Percentiles rank a stretch among this genome's conserved stretches.
phyloP scores from a whole-genome alignment of 1,140 invertebrate species.

The Ceratitis capitata region DNA sequence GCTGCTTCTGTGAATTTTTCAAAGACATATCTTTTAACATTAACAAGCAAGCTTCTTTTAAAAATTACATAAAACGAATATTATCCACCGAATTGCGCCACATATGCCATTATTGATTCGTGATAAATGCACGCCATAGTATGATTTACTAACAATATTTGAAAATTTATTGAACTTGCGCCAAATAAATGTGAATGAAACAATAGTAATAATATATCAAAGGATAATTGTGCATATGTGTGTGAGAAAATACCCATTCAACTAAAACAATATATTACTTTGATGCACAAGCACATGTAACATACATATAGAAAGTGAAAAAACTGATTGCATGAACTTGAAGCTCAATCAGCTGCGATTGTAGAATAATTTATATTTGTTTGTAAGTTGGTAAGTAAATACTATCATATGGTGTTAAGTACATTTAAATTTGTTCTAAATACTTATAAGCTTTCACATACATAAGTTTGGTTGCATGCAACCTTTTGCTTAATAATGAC shows the following conservation, averaged over 20 bases:
- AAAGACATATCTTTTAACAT: too few relatives aligned
- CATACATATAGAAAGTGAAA: background rate
- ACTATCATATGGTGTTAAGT: conserved; percentile 14
- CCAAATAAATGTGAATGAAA: background rate
- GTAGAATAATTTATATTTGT: background rate
- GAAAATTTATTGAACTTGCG: background rate
- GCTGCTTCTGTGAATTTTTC: too few relatives aligned
- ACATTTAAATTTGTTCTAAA: conserved; percentile 30
- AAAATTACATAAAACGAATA: too few relatives aligned
- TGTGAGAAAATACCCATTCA: too few relatives aligned
- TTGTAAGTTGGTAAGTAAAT: background rate
- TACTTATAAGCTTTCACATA: background rate
- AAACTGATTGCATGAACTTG: conserved; percentile 17
- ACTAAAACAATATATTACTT: too few relatives aligned
- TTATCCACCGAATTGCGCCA: too few relatives aligned
- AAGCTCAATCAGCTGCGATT: conserved; percentile 6
- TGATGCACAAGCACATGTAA: background rate
- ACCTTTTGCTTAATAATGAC: background rate
- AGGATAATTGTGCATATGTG: background rate
- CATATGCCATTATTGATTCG: background rate
- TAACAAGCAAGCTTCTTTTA: too few relatives aligned
- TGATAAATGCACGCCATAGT: background rate
- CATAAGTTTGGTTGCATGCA: background rate
- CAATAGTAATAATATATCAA: background rate
- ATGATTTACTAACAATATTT: background rate